phyloP scores from a whole-genome alignment of 2,888 invertebrate species.

The Folsomia candida region DNA sequence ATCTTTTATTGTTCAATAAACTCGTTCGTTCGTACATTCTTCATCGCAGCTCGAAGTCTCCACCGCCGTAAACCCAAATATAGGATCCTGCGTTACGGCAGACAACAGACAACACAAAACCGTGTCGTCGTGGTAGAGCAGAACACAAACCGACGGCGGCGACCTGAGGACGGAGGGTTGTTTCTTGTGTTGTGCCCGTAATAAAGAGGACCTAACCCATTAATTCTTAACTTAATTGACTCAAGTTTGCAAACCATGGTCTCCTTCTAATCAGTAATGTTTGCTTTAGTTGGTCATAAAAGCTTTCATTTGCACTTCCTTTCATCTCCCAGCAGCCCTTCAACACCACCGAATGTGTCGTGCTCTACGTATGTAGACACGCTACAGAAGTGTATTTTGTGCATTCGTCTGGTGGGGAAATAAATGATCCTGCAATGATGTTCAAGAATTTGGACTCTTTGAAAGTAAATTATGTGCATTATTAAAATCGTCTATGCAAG shows the following conservation, averaged over 20 bases:
- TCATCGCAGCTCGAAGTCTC: not conserved
- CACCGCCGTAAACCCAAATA: not conserved
- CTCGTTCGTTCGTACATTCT: conserved; percentile 4
- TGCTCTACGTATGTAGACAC: not conserved
- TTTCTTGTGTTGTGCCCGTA: not conserved
- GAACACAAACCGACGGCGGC: not conserved
- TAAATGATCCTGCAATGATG: too few species aligned
- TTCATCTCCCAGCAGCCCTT: not conserved
- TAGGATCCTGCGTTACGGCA: not conserved
- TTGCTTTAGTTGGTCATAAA: conserved; percentile 44
- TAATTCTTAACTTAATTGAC: conserved; percentile 47
- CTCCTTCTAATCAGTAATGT: conserved; percentile 46
- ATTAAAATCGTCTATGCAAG: not conserved
- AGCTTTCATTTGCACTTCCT: conserved; percentile 23
- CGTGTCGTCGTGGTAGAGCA: not conserved
- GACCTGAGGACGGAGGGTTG: not conserved
- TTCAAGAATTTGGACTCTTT: not conserved
- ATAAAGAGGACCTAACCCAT: conserved; percentile 27
- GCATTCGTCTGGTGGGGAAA: too few species aligned
- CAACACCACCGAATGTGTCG: not conserved
- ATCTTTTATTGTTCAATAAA: conserved; percentile 45
- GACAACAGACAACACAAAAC: not conserved
- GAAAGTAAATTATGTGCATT: not conserved
- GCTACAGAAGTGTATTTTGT: not conserved
- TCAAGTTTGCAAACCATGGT: conserved; percentile 17